These are phyloP conservation scores for Bombyx mandarina DNA, from an alignment of 1,140 invertebrate species.

Conservation along the genomic window DNA sequence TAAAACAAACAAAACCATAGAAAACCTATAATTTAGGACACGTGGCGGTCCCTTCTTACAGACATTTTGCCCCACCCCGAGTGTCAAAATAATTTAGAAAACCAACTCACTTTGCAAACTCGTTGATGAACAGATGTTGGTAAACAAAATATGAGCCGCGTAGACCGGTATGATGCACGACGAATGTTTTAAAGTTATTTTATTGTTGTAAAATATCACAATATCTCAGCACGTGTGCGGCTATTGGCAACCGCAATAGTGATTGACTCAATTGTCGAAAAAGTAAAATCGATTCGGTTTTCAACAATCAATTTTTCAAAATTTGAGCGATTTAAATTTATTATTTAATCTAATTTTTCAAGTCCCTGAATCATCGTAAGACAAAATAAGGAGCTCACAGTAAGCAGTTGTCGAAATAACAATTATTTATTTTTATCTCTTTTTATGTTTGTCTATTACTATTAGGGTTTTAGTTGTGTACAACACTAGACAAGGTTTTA, in stretches of 20 bases:
- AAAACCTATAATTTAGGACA: slow-evolving; percentile 54
- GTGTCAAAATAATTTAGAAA: slow-evolving; percentile 52
- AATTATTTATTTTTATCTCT: too few relatives aligned
- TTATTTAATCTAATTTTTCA: too few relatives aligned
- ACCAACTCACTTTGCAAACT: slow-evolving; percentile 43
- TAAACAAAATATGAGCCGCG: slow-evolving; percentile 28
- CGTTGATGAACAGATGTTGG: slow-evolving; percentile 27
- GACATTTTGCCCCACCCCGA: slow-evolving; percentile 64
- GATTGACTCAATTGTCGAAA: slow-evolving; percentile 3
- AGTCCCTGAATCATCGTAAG: too few relatives aligned
- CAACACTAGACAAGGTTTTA: too few relatives aligned
- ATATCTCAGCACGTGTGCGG: slow-evolving; percentile 66
- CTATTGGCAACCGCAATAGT: slow-evolving; percentile 58
- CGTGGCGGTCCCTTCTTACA: slow-evolving; percentile 57
- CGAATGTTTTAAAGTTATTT: slow-evolving; percentile 42
- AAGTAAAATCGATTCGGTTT: too few relatives aligned
- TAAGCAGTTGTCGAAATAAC: too few relatives aligned
- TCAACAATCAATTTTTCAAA: too few relatives aligned
- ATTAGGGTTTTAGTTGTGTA: too few relatives aligned
- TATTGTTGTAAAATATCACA: slow-evolving; percentile 59
- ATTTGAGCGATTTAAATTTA: too few relatives aligned
- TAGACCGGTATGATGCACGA: slow-evolving; percentile 21
- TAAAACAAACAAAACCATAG: slow-evolving; percentile 24
- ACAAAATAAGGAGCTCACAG: too few relatives aligned
- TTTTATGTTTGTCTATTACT: too few relatives aligned